phyloP scores from a whole-genome alignment of 2,888 invertebrate species.

The Elysia crispata region DNA sequence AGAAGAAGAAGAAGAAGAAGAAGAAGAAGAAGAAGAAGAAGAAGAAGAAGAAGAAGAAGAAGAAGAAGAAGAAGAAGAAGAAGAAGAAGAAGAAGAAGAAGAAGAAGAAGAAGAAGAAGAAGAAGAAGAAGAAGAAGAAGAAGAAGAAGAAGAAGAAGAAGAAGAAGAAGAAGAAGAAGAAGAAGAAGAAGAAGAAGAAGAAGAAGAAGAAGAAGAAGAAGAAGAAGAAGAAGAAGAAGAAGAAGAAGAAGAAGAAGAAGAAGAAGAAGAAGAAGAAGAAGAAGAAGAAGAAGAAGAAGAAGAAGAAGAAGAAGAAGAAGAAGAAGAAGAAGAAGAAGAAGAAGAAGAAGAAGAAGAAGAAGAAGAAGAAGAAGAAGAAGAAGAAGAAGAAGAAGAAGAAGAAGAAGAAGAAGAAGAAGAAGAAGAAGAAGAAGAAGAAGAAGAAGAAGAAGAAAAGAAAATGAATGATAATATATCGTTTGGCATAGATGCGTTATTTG shows the following conservation, averaged over 20 bases:
- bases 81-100: not conserved
- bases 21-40: conserved; percentile 14
- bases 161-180: not conserved
- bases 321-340: not conserved
- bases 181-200: not conserved
- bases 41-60: conserved; percentile 6
- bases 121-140: not conserved
- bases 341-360: not conserved
- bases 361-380: not conserved
- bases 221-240: not conserved
- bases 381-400: not conserved
- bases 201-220: not conserved
- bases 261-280: not conserved
- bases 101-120: not conserved
- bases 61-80: conserved; percentile 5
- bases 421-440: not conserved
- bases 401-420: not conserved
- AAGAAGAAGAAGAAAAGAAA: too few species aligned
- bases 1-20: conserved; percentile 19
- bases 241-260: conserved; percentile 10
- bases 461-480: too few species aligned
- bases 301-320: not conserved
- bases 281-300: not conserved
- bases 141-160: not conserved
- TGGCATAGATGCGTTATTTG: too few species aligned